Evolutionary conservation across 2,797 vertebrate genomes (phyloP), one percentile per base, ranked within the genome.

Genomic region (Myripristis murdjan): DNA sequence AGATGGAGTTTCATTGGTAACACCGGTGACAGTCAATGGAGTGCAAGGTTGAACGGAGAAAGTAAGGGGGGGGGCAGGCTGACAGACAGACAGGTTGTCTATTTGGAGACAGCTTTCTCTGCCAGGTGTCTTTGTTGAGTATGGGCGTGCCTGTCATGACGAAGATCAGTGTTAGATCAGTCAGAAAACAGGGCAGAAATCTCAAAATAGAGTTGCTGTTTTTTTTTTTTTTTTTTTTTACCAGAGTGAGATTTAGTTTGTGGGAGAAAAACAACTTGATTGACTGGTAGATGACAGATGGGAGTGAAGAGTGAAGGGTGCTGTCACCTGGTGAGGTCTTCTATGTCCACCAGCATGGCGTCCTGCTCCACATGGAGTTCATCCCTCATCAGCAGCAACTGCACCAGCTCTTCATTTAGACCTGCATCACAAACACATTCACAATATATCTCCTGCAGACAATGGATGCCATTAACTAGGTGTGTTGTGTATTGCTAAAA

Each of bases 341-440:
- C 98, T 12, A 99, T 96, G 90, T 99, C 97, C 88, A 99, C 98
- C 91, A 98, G 91, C 98, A 99, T 99, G 75, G 98, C 98, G 0
- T 99, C 98, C 85, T 99, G 98, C 89, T 99, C 98, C 6, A 97
- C 96, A 67, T 99, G 97, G 70, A 98, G 94, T 89, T 99, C 98
- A 5, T 99, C 98, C 81, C 97, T 95, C 75, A 98, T 92, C 55
- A 99, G 94, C 55, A 98, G 95, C 92, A 98, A 87, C 93, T 98
- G 96, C 73, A 98, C 97, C 88, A 98, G 88, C 93, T 98, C 98
- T 91, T 97, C 97, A 64, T 98, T 99, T 84, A 98, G 90, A 93
- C 96, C 97, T 99, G 90, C 39, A 3, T 28, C 41, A 46, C n/a
- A 15, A 33, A 23, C 39, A 37, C 46, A 31, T 6, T n/a, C n/a